phyloP scores from a whole-genome alignment of 2,888 invertebrate genomes.

The Leptopilina drosophilae region DNA sequence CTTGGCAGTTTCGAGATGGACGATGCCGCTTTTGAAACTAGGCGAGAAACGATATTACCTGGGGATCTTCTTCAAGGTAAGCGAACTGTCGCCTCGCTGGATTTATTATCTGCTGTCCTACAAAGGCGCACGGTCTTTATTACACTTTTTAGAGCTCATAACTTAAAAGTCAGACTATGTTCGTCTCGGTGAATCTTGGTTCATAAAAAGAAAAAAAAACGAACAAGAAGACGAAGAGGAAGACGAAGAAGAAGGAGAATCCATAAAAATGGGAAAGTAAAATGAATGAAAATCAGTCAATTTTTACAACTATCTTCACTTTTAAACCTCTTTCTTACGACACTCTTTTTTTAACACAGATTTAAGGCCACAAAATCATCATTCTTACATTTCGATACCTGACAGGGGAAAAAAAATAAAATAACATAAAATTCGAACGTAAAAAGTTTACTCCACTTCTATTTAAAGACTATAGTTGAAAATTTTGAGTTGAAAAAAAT shows the following conservation, averaged over 20 bases:
- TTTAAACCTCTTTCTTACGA: background rate
- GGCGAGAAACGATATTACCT: slow-evolving; percentile 94
- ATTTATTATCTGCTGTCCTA: background rate
- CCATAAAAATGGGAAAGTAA: background rate
- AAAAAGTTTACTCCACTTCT: too few species aligned
- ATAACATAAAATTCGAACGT: background rate
- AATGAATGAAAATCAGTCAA: slow-evolving; percentile 2
- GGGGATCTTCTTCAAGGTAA: slow-evolving; percentile 95
- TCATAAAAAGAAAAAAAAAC: background rate
- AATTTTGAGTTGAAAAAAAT: too few species aligned
- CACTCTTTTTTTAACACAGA: background rate
- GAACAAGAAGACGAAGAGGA: background rate
- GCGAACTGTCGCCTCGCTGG: background rate
- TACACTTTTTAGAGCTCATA: slow-evolving; percentile 14
- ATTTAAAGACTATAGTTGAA: too few species aligned
- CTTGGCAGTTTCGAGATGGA: slow-evolving; percentile 87
- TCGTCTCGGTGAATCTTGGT: background rate
- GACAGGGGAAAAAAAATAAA: too few species aligned
- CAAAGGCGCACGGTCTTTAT: slow-evolving; percentile 16
- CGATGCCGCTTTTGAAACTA: slow-evolving; percentile 91
- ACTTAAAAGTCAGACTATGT: background rate
- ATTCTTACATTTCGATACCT: background rate
- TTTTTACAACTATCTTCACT: slow-evolving; percentile 2
- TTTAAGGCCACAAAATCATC: background rate
- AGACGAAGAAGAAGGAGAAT: too few species aligned